phyloP scores from a whole-genome alignment of 2,113 vertebrate genomes.

The Bostrychus sinensis region DNA sequence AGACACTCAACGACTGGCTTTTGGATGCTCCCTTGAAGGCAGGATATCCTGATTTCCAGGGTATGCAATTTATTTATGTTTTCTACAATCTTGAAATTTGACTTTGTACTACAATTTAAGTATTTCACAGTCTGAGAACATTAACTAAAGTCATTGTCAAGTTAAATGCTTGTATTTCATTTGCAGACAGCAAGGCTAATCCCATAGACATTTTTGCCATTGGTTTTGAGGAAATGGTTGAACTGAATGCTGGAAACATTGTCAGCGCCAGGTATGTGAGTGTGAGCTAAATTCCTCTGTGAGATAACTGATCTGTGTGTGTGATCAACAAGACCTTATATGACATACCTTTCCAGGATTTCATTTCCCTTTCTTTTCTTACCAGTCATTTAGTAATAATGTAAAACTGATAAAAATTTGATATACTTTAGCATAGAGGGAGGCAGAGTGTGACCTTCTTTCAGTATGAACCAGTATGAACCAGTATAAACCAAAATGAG shows the following conservation, averaged over 20 bases:
- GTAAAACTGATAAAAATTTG: no score
- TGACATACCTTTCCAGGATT: not conserved
- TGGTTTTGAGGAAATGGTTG: conserved; percentile 99
- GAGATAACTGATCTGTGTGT: not conserved
- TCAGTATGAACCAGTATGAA: no score
- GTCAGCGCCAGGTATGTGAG: conserved; percentile 92
- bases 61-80: conserved; percentile 68
- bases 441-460: no score
- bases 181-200: conserved; percentile 86
- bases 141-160: no score
- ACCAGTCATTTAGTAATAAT: not conserved
- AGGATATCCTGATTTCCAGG: conserved; percentile 91
- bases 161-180: not conserved
- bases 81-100: not conserved
- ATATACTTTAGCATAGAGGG: no score
- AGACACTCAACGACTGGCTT: conserved; percentile 98
- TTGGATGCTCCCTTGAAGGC: conserved; percentile 92
- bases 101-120: no score
- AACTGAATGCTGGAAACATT: conserved; percentile 98
- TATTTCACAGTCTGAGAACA: no score
- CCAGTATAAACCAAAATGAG: no score
- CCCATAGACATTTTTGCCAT: conserved; percentile 97
- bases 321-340: not conserved
- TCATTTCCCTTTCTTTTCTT: not conserved
- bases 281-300: conserved; percentile 6